phyloP scores from a whole-genome alignment of 1,140 invertebrate species.

The Pseudoatta argentina region DNA sequence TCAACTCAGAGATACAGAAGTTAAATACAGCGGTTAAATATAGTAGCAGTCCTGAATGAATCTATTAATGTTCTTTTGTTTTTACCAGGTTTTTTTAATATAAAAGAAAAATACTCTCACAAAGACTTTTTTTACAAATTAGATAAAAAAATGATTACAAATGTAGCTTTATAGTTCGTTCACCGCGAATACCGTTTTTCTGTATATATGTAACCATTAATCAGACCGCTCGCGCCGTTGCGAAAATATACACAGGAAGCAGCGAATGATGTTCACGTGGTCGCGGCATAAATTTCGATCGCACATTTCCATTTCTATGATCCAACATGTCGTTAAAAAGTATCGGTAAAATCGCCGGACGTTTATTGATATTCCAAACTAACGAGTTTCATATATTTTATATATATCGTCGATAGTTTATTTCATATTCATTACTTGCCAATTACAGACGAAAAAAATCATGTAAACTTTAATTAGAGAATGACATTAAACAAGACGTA shows the following conservation, averaged over 20 bases:
- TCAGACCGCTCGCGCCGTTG: conserved; percentile 21
- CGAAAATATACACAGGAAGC: conserved; percentile 69
- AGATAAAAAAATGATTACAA: too few species aligned
- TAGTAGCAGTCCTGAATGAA: too few species aligned
- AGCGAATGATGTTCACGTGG: conserved; percentile 24
- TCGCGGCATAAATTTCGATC: conserved; percentile 43
- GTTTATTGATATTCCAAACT: conserved; percentile 6
- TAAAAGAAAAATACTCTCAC: not conserved
- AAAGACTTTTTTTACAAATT: not conserved
- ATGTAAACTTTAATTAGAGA: not conserved
- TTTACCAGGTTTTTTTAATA: too few species aligned
- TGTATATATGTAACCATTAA: conserved; percentile 37
- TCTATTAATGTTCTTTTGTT: too few species aligned
- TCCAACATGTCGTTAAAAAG: not conserved
- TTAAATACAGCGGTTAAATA: too few species aligned
- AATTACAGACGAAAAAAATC: not conserved
- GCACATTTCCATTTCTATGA: not conserved
- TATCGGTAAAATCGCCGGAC: not conserved
- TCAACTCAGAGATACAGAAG: too few species aligned
- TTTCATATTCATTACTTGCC: not conserved
- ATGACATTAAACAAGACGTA: not conserved
- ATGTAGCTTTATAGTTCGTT: not conserved
- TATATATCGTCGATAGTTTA: not conserved
- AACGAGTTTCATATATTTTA: conserved; percentile 10
- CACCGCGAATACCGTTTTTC: conserved; percentile 10